Conservation (phyloP, 2,113 vertebrate genomes). For the Lasiurus borealis region DNA sequence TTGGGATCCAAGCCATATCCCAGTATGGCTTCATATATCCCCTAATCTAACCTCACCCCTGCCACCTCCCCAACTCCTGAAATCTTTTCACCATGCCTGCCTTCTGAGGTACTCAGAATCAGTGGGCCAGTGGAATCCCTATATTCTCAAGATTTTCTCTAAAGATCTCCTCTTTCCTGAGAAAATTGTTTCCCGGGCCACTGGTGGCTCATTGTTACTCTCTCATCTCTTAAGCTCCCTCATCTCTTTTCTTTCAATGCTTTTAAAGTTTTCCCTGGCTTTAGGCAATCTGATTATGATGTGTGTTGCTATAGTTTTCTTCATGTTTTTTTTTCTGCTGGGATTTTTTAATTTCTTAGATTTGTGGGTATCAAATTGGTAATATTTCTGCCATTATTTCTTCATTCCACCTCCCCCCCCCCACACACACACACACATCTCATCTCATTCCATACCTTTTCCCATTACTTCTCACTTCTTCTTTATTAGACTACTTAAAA, state of each 20-base stretch:
- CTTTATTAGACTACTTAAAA: constrained; percentile 44
- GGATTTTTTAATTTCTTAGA: constrained; percentile 51
- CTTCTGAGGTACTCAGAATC: neutral
- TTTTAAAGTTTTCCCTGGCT: neutral
- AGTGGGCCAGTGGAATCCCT: neutral
- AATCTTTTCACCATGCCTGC: neutral
- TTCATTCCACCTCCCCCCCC: neutral
- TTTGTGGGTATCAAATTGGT: neutral
- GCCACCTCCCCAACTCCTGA: neutral
- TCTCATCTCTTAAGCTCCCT: neutral
- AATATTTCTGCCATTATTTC: neutral
- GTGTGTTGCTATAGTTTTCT: no score
- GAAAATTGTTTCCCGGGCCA: neutral
- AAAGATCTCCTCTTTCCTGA: neutral
- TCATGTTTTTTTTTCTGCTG: constrained; percentile 41
- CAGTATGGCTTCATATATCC: neutral
- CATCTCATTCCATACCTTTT: constrained; percentile 14
- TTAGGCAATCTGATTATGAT: neutral
- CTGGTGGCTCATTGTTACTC: neutral
- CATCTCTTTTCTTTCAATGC: neutral
- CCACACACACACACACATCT: no score
- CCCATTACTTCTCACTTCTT: neutral
- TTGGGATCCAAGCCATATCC: neutral
- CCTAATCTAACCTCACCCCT: neutral
- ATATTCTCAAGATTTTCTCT: neutral